Percentiles rank a stretch among this genome's conserved stretches.
phyloP scores from a whole-genome alignment of 53 echinoderm and acorn worm species.

The Antedon mediterranea region DNA sequence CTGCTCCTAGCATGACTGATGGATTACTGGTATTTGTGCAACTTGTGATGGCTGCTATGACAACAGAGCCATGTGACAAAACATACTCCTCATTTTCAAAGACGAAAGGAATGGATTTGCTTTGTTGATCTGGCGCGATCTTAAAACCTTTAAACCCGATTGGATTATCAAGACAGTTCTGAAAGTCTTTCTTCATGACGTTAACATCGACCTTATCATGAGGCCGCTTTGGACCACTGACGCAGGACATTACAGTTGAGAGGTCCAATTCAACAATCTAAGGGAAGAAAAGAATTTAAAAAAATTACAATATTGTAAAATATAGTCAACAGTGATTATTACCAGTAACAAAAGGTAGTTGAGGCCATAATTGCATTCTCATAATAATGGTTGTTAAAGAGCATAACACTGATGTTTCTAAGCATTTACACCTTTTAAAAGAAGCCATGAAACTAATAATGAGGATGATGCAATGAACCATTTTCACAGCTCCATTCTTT shows the following conservation, averaged over 20 bases:
- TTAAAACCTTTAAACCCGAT: conserved; percentile 85
- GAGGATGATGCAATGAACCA: too few relatives aligned
- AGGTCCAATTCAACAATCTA: conserved; percentile 81
- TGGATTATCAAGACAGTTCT: conserved; percentile 73
- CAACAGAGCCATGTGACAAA: conserved; percentile 74
- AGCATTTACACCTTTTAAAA: too few relatives aligned
- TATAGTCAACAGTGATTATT: too few relatives aligned
- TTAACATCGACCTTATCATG: conserved; percentile 79
- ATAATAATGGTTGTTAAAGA: too few relatives aligned
- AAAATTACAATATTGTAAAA: too few relatives aligned
- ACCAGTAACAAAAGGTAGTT: too few relatives aligned
- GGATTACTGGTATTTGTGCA: conserved; percentile 98
- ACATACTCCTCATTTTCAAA: conserved; percentile 47
- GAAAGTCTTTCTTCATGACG: conserved; percentile 76
- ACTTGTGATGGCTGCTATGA: conserved; percentile 93
- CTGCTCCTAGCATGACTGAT: conserved; percentile 96
- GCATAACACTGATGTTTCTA: too few relatives aligned
- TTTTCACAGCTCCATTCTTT: too few relatives aligned
- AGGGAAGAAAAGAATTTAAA: too few relatives aligned
- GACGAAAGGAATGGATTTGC: conserved; percentile 51
- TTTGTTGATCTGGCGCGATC: conserved; percentile 59
- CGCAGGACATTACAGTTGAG: conserved; percentile 55
- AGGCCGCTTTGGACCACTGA: conserved; percentile 95
- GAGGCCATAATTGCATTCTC: too few relatives aligned
- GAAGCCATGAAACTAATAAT: too few relatives aligned